These are phyloP conservation scores for Apus apus DNA, from an alignment of 2,113 vertebrate genomes.

Conservation along the genomic window DNA sequence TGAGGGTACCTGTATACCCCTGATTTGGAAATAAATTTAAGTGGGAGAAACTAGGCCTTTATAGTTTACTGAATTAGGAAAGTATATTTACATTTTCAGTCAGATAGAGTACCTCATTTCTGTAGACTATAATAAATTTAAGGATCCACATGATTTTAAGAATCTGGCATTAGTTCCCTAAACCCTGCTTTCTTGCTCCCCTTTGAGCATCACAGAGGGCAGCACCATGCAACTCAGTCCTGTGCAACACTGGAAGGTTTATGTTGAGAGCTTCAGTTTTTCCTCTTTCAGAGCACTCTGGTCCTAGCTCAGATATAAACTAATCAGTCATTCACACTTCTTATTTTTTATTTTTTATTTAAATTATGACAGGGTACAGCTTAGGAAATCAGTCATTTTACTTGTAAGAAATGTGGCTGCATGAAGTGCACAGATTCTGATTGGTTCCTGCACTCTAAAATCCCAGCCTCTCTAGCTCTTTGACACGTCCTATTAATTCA, in stretches of 20 bases:
- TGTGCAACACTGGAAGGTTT: neutral
- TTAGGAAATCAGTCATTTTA: neutral
- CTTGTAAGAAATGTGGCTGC: neutral
- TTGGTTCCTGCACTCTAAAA: neutral
- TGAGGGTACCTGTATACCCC: neutral
- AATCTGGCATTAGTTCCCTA: neutral
- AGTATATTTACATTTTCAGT: neutral
- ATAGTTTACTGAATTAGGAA: neutral
- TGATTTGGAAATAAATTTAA: neutral
- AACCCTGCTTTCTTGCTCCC: neutral
- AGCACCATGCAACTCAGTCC: neutral
- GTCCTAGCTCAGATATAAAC: neutral
- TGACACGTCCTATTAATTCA: neutral
- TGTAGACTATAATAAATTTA: neutral
- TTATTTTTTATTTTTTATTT: neutral
- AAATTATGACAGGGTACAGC: neutral
- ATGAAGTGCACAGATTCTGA: neutral
- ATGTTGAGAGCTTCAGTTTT: neutral
- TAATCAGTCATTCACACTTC: neutral
- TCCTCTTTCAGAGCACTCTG: neutral
- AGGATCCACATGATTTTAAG: neutral
- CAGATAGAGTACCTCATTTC: neutral
- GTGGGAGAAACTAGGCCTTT: neutral
- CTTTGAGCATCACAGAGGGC: neutral
- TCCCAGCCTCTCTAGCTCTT: neutral